phyloP scores from a whole-genome alignment of 1,140 invertebrate genomes.

The Phocides pigmalion region DNA sequence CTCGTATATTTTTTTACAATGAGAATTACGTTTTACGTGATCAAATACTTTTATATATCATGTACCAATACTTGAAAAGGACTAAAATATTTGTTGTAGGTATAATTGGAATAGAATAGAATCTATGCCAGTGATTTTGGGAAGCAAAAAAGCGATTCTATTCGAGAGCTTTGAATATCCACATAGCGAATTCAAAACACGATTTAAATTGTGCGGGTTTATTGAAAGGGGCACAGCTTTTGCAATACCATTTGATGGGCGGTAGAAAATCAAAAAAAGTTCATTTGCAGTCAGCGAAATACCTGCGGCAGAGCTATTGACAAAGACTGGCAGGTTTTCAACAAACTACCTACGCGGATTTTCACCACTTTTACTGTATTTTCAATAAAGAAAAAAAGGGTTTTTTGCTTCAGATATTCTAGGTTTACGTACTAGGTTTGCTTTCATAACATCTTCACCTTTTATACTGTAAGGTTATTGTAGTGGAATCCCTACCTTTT shows the following conservation, averaged over 20 bases:
- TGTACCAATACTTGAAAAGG: too few relatives aligned
- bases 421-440: too few relatives aligned
- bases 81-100: too few relatives aligned
- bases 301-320: conserved; percentile 9
- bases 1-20: too few relatives aligned
- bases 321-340: conserved; percentile 15
- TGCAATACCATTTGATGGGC: conserved; percentile 25
- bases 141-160: too few relatives aligned
- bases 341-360: conserved; percentile 12
- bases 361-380: conserved; percentile 9
- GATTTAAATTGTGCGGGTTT: conserved; percentile 9
- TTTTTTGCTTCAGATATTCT: not conserved
- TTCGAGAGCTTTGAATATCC: not conserved
- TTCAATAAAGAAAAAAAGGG: conserved; percentile 4
- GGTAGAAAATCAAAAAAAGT: conserved; percentile 22
- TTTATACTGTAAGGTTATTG: too few relatives aligned
- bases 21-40: too few relatives aligned
- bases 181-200: conserved; percentile 17
- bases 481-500: too few relatives aligned
- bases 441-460: too few relatives aligned
- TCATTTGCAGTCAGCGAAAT: not conserved
- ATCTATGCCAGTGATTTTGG: too few relatives aligned
- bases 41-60: too few relatives aligned
- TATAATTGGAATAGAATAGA: too few relatives aligned
- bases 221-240: conserved; percentile 13